These are phyloP conservation scores for Dysmachus trigonus DNA, from an alignment of 2,888 invertebrate species.

Conservation along the genomic window DNA sequence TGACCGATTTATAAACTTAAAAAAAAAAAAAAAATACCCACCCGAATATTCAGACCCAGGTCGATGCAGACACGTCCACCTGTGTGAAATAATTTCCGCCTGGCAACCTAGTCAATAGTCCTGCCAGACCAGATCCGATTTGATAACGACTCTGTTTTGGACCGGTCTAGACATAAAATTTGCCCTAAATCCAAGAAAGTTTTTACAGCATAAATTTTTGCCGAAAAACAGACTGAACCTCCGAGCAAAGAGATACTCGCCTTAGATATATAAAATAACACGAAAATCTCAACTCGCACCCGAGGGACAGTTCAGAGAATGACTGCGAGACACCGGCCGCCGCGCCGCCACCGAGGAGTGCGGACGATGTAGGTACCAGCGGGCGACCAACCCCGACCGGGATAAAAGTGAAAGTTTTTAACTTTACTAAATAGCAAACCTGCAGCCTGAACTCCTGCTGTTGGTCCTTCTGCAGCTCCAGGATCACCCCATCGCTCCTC, in stretches of 20 bases:
- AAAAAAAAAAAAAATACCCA: background rate
- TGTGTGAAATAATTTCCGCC: background rate
- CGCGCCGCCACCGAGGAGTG: background rate
- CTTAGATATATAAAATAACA: background rate
- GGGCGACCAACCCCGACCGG: background rate
- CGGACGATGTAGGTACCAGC: background rate
- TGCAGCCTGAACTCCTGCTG: background rate
- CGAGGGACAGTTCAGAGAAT: conserved; percentile 1
- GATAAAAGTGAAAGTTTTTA: conserved; percentile 43
- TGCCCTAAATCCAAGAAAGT: conserved; percentile 28
- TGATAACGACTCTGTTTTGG: background rate
- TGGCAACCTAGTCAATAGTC: background rate
- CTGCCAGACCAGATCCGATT: background rate
- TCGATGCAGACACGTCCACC: background rate
- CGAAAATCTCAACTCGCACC: background rate
- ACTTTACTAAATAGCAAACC: conserved; percentile 34
- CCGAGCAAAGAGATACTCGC: background rate
- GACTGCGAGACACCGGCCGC: background rate
- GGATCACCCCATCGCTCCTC: background rate
- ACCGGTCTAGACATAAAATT: conserved; percentile 25
- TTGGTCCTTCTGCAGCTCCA: background rate
- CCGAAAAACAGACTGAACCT: background rate
- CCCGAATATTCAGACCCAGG: background rate
- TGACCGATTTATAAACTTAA: conserved; percentile 13
- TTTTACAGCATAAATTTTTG: conserved; percentile 11